Evolutionary conservation across 1,140 invertebrate genomes (phyloP).

Genomic region (Melitaea cinxia): DNA sequence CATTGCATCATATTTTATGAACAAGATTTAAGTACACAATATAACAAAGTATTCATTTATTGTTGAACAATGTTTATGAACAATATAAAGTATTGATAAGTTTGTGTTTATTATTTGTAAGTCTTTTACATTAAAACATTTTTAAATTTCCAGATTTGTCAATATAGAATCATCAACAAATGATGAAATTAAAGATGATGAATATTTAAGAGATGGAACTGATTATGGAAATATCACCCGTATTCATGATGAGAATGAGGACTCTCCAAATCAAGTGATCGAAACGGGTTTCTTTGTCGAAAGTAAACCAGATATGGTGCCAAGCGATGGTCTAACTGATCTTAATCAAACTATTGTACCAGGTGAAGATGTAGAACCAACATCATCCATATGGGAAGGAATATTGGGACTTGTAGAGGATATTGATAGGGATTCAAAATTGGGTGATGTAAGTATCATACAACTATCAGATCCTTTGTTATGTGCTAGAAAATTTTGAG

Average conservation of each 20-base stretch:
- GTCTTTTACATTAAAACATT: background rate
- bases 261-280: constrained; percentile 47
- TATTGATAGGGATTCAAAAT: constrained; percentile 62
- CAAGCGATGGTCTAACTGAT: constrained; percentile 44
- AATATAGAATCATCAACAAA: constrained; percentile 87
- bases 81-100: no score
- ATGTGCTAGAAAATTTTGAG: background rate
- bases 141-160: constrained; percentile 81
- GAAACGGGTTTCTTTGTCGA: constrained; percentile 60
- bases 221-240: constrained; percentile 75
- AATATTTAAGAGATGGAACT: constrained; percentile 70
- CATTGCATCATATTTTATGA: no score
- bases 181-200: constrained; percentile 68
- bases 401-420: constrained; percentile 75
- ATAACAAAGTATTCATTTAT: no score
- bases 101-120: background rate
- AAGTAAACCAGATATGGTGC: constrained; percentile 40
- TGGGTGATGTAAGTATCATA: constrained; percentile 56
- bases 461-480: background rate
- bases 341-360: constrained; percentile 67
- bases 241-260: constrained; percentile 59
- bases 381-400: constrained; percentile 69
- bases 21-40: no score
- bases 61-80: no score
- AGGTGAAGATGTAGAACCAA: constrained; percentile 55